These are phyloP conservation scores for Phymatocera aterrima DNA, from an alignment of 2,888 invertebrate genomes.

Conservation along the genomic window DNA sequence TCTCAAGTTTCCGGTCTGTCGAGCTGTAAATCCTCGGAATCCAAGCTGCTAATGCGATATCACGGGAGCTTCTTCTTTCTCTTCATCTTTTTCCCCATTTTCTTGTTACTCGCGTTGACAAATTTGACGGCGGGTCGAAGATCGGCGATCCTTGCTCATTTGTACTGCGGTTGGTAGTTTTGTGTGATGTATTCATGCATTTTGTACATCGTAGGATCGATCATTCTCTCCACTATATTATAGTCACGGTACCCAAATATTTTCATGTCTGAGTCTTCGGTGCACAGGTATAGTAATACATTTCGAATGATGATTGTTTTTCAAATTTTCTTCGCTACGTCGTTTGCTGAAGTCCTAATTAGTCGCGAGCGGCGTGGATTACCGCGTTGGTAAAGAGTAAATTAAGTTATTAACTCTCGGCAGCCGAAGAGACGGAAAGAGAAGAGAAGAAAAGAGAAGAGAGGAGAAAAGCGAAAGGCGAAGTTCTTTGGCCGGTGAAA, in stretches of 20 bases:
- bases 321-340: not conserved
- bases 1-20: conserved; percentile 5
- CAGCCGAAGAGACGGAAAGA: conserved; percentile 5
- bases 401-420: conserved; percentile 36
- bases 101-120: not conserved
- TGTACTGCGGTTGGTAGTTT: conserved; percentile 2
- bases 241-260: too few species aligned
- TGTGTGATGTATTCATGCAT: too few species aligned
- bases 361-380: conserved; percentile 6
- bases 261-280: too few species aligned
- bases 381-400: conserved; percentile 33
- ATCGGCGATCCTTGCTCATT: conserved; percentile 12
- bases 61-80: not conserved
- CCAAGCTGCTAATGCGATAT: conserved; percentile 19
- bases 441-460: not conserved
- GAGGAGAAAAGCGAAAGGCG: conserved; percentile 2
- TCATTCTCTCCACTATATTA: too few species aligned
- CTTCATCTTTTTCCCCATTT: too few species aligned
- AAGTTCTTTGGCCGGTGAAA: conserved; percentile 17
- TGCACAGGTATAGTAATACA: not conserved
- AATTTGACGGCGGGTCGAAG: conserved; percentile 13
- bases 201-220: too few species aligned
- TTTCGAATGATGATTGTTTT: not conserved
- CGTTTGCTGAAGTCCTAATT: not conserved
- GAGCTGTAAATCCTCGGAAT: not conserved